Conservation (phyloP, 2,797 vertebrate genomes). For the Petrocephalus schoutedeni region DNA sequence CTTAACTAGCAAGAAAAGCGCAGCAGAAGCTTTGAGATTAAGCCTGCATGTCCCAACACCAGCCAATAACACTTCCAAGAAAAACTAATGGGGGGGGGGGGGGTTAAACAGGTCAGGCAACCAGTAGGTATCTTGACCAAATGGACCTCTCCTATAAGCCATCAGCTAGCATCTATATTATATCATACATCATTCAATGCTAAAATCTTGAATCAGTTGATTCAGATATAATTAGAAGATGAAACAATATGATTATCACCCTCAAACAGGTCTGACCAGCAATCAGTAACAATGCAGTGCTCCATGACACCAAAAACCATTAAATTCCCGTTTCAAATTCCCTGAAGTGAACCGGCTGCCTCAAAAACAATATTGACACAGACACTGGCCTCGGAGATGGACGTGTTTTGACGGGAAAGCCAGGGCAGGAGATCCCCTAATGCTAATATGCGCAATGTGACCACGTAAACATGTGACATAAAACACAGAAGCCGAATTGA, state of each 20-base stretch:
- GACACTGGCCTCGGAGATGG: not conserved
- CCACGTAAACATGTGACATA: not conserved
- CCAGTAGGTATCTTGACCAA: not conserved
- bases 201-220: not conserved
- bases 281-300: not conserved
- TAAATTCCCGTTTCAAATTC: not conserved
- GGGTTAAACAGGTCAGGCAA: not conserved
- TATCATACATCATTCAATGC: not conserved
- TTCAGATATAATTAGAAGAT: not conserved
- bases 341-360: not conserved
- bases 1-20: not conserved
- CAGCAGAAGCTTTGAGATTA: not conserved
- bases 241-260: not conserved
- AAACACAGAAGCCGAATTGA: not conserved
- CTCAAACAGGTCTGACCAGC: not conserved
- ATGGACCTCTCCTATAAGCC: not conserved
- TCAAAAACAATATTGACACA: not conserved
- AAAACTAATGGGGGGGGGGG: not conserved
- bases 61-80: constrained; percentile 5
- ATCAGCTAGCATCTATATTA: not conserved
- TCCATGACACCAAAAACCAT: not conserved
- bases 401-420: not conserved
- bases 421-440: not conserved
- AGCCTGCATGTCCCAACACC: not conserved
- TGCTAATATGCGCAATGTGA: not conserved